Base-by-base conservation (phyloP, 2,888 invertebrate genomes). In the Notodonta ziczac region DNA sequence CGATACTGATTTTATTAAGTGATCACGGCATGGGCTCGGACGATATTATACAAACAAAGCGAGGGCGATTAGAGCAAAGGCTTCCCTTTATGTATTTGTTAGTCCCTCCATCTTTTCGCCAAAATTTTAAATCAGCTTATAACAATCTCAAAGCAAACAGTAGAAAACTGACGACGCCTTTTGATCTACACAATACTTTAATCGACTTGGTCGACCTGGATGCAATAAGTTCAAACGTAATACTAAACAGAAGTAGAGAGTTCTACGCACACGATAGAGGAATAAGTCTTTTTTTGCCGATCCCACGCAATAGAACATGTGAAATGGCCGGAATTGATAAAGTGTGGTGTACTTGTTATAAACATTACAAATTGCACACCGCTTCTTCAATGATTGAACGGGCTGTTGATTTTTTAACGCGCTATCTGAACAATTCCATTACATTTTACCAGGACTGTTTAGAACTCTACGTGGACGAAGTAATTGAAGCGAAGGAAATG, bases 1-100 rank as follows among this genome's bases (percentile, higher is more conserved):
- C 97, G 0, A 94, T 95, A 40, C 65, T 96, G 32, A 86, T 98
- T 39, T 82, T 97, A 8, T 94, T 97, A 91, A 98, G 98, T 82
- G 98, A 98, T 81, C 98, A 98, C 77, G 98, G 98, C 0, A 95
- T 97, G 61, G 91, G 98, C 63, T 97, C 96, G 95, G 97, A 97
- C 0, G 90, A 90, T 6, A 96, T 97, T 69, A 93, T 96, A 5
- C 89, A 94, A 60, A 97, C 97, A 0, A 97, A 96, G 83, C 97
- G 97, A 86, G 97, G 97, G 1, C 94, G 95, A 80, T 93, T 98
- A 81, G 98, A 98, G 86, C 97, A 97, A 83, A 95, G 97, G 56
- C 94, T 98, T 59, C 98, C 98, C 0, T 95, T 97, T 69, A 87
- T 97, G n/a, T 96, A 95, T 72, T 81, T 97, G 0, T 84, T 95